Percentiles rank a stretch among this genome's conserved stretches.
phyloP scores from a whole-genome alignment of 2,888 invertebrate species.

The Temnothorax unifasciatus region DNA sequence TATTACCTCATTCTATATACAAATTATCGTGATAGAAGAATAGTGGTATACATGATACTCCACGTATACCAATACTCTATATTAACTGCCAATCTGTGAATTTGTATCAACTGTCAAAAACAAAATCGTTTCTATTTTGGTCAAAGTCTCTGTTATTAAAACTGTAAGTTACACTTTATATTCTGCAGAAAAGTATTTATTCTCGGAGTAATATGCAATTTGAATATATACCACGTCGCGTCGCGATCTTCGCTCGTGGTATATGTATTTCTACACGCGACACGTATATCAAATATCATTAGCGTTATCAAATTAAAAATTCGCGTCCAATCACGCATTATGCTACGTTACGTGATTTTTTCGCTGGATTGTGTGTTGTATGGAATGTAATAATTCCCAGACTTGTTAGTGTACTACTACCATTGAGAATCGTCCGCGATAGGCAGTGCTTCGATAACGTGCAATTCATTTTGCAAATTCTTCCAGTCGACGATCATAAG shows the following conservation, averaged over 20 bases:
- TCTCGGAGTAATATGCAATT: constrained; percentile 22
- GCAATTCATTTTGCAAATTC: constrained; percentile 49
- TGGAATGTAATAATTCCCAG: constrained; percentile 67
- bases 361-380: constrained; percentile 32
- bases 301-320: constrained; percentile 66
- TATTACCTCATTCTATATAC: constrained; percentile 15
- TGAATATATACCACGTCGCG: constrained; percentile 1
- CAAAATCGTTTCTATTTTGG: not conserved
- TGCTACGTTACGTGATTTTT: not conserved
- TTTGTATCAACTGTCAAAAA: not conserved
- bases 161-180: not conserved
- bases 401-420: constrained; percentile 60
- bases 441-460: constrained; percentile 79
- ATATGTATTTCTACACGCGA: constrained; percentile 60
- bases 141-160: not conserved
- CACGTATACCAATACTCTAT: not conserved
- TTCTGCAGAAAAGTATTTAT: constrained; percentile 15
- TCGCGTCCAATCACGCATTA: constrained; percentile 8
- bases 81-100: not conserved
- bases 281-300: constrained; percentile 57
- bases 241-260: not conserved
- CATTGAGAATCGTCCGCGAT: constrained; percentile 70
- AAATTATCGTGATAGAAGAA: constrained; percentile 10
- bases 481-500: constrained; percentile 18
- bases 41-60: not conserved